phyloP scores from a whole-genome alignment of 1,140 invertebrate genomes.

The Drosophila ananassae region DNA sequence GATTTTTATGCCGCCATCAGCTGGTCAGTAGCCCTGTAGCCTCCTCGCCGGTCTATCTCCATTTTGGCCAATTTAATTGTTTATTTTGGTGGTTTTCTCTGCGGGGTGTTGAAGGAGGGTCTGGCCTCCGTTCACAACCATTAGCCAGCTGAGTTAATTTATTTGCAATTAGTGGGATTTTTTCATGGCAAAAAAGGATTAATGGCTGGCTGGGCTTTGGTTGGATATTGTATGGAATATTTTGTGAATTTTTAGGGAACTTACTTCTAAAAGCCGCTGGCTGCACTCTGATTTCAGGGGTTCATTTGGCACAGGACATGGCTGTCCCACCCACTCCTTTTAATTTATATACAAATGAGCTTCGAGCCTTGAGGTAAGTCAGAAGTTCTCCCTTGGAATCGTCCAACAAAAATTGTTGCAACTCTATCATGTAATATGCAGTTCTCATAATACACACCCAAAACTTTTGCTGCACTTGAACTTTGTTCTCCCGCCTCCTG shows the following conservation, averaged over 20 bases:
- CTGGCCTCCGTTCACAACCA: slow-evolving; percentile 21
- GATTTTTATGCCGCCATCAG: slow-evolving; percentile 71
- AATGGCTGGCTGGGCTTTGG: slow-evolving; percentile 4
- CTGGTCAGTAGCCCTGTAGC: slow-evolving; percentile 26
- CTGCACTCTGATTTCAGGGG: slow-evolving; percentile 1
- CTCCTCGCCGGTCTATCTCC: slow-evolving; percentile 6
- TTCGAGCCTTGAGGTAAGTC: slow-evolving; percentile 54
- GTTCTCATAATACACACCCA: slow-evolving; percentile 68
- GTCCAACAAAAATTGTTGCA: slow-evolving; percentile 60
- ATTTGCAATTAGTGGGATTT: slow-evolving; percentile 74
- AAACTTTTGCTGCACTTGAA: slow-evolving; percentile 78
- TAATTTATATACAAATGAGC: slow-evolving; percentile 78
- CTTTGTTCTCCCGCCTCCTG: slow-evolving; percentile 28
- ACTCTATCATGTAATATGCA: slow-evolving; percentile 68
- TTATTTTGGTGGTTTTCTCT: slow-evolving; percentile 58
- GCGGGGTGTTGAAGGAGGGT: not conserved
- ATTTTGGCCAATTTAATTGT: slow-evolving; percentile 71
- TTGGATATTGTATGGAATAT: not conserved
- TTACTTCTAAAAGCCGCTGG: not conserved
- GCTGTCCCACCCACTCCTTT: slow-evolving; percentile 8
- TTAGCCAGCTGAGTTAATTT: slow-evolving; percentile 68
- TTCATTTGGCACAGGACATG: not conserved
- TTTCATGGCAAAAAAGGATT: slow-evolving; percentile 13
- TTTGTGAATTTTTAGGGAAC: not conserved
- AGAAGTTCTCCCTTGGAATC: slow-evolving; percentile 67